A percentile compares a stretch with the other conserved stretches of the same genome.
These are phyloP conservation scores for Pachyuromys duprasi DNA, from an alignment of 2,797 vertebrate species.

Conservation along the genomic window DNA sequence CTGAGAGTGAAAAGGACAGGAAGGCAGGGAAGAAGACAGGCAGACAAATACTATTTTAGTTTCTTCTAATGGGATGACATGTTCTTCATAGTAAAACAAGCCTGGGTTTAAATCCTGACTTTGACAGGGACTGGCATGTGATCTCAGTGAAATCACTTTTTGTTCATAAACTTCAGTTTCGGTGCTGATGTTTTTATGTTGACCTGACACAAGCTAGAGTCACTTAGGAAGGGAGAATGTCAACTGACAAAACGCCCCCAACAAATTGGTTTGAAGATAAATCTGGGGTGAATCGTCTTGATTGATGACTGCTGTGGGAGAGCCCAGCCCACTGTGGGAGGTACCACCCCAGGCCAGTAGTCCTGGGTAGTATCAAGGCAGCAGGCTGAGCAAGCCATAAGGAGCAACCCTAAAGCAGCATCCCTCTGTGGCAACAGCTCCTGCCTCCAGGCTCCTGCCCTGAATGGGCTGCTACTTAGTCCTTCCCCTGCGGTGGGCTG, in stretches of 20 bases:
- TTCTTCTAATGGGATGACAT: neutral
- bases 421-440: neutral
- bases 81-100: slow-evolving; percentile 13
- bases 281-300: neutral
- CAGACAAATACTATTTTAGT: neutral
- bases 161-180: neutral
- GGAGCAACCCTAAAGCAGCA: neutral
- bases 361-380: neutral
- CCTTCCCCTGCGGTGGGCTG: too few relatives aligned
- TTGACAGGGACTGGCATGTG: neutral
- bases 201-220: neutral
- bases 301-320: neutral
- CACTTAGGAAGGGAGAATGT: neutral
- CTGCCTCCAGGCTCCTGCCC: neutral
- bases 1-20: neutral
- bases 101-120: neutral
- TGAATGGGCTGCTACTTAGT: too few relatives aligned
- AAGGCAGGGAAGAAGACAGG: neutral
- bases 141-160: neutral
- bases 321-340: neutral
- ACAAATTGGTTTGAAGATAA: neutral
- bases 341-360: neutral
- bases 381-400: neutral
- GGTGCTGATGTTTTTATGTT: neutral
- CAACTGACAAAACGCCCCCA: neutral